Evolutionary conservation across 2,113 vertebrate genomes (phyloP), one percentile per base, ranked within the genome.

Genomic region (Solenodon paradoxus): DNA sequence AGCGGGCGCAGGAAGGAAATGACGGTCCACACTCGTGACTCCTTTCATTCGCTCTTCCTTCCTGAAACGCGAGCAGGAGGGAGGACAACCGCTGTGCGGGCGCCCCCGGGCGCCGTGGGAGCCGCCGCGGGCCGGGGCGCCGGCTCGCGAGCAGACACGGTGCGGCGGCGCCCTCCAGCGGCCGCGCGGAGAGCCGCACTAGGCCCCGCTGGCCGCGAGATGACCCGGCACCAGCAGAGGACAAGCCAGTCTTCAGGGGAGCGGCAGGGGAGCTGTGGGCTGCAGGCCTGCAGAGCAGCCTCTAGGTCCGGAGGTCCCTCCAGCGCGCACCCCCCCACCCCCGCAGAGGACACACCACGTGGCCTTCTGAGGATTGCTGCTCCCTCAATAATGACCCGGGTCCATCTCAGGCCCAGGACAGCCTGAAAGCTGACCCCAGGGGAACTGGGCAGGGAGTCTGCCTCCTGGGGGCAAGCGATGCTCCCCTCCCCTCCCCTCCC

Each of bases 131-230:
- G 45, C 1, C 3, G 8, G 4, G 40, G 69, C 45, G 2, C 17
- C 5, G 0, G 30, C 35, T 51, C 40, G 1, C 2, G 1, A 59
- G 32, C 78, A 80, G 66, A 74, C 40, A 26, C 75, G 59, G 90
- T 42, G 40, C 64, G 0, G 7, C 35, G 26, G 83, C 87, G 90
- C 83, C 92, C 69, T 35, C 97, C 2, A 84, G 90, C 32, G 97
- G 95, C 71, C 42, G 5, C 3, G 7, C 0, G 9, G 20, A n/a
- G 35, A 19, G n/a, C 24, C 0, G 45, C 90, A 42, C 51, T 0
- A 42, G 15, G 28, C 35, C 64, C 3, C 13, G 11, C 0, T 0
- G 8, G 15, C 35, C 24, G 32, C 3, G 35, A 49, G 4, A n/a
- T 7, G n/a, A 11, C 45, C 7, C 22, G 1, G 9, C 15, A 20